Percentiles rank a stretch among this genome's conserved stretches.
Evolutionary conservation across 2,888 invertebrate species (phyloP).

Genomic region (Apotomis capreana): DNA sequence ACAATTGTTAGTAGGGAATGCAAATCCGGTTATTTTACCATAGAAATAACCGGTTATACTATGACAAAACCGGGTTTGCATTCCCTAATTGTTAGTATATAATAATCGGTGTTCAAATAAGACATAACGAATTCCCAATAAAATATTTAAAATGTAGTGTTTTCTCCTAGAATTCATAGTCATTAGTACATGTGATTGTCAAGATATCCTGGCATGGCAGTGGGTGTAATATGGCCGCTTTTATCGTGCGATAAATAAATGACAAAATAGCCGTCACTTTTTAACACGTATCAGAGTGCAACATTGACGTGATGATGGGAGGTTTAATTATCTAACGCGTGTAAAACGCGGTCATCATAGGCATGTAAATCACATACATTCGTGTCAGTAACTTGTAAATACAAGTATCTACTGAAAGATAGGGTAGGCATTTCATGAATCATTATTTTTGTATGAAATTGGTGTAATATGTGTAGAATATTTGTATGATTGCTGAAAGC

Average conservation of each 20-base stretch:
- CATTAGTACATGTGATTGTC: background rate
- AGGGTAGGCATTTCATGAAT: conserved; percentile 24
- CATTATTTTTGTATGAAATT: conserved; percentile 39
- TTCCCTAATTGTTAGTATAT: background rate
- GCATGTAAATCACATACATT: no score
- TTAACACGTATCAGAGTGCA: no score
- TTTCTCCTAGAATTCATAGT: background rate
- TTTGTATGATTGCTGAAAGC: conserved; percentile 3
- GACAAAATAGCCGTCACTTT: no score
- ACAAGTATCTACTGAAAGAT: conserved; percentile 7
- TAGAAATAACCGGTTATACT: background rate
- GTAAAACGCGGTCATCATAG: no score
- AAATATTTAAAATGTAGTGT: background rate
- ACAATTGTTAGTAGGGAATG: no score
- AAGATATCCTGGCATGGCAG: background rate
- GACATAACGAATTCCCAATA: conserved; percentile 15
- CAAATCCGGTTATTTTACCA: background rate
- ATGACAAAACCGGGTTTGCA: background rate
- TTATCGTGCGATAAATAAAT: no score
- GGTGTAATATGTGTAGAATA: conserved; percentile 35
- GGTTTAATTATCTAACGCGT: no score
- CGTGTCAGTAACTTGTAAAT: background rate
- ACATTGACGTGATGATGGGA: no score
- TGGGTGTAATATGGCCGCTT: no score
- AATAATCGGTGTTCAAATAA: conserved; percentile 16